These are phyloP conservation scores for Zoanthus sociatus DNA, from an alignment of 92 coral and sea anemone species.

Conservation along the genomic window DNA sequence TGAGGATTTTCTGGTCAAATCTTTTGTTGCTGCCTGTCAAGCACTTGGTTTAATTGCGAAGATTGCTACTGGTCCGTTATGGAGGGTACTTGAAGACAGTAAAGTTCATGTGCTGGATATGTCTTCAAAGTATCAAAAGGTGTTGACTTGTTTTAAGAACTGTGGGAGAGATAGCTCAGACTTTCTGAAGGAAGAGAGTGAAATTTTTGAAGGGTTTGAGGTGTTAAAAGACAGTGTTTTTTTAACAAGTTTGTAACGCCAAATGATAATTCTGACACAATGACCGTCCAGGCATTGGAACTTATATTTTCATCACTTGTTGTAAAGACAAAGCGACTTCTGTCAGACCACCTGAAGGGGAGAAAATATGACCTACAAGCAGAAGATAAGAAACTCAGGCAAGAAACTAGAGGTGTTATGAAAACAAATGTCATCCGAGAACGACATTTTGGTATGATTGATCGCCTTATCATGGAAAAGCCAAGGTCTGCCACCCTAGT, in stretches of 20 bases:
- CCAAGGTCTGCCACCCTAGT: slow-evolving; percentile 37
- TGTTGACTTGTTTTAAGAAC: slow-evolving; percentile 34
- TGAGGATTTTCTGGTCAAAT: slow-evolving; percentile 43
- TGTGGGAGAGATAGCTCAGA: slow-evolving; percentile 50
- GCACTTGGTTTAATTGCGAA: slow-evolving; percentile 44
- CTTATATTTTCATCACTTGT: slow-evolving; percentile 30
- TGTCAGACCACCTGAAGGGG: too few relatives aligned
- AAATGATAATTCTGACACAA: slow-evolving; percentile 37
- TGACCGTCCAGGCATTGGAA: slow-evolving; percentile 52
- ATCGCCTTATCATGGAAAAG: slow-evolving; percentile 36
- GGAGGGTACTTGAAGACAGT: slow-evolving; percentile 31
- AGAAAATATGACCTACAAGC: too few relatives aligned
- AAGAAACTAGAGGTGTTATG: too few relatives aligned
- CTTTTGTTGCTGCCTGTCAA: slow-evolving; percentile 44
- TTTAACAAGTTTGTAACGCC: slow-evolving; percentile 34
- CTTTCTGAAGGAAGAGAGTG: slow-evolving; percentile 38
- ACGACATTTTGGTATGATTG: slow-evolving; percentile 46
- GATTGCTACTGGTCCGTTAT: slow-evolving; percentile 50
- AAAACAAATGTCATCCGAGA: slow-evolving; percentile 13
- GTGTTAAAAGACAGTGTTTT: slow-evolving; percentile 26
- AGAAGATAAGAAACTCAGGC: too few relatives aligned
- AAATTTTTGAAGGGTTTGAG: slow-evolving; percentile 38
- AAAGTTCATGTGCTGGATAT: slow-evolving; percentile 45
- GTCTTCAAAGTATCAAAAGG: slow-evolving; percentile 33
- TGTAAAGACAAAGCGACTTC: background rate